Evolutionary conservation across 2,113 vertebrate genomes (phyloP).

Genomic region (Seriola rivoliana): DNA sequence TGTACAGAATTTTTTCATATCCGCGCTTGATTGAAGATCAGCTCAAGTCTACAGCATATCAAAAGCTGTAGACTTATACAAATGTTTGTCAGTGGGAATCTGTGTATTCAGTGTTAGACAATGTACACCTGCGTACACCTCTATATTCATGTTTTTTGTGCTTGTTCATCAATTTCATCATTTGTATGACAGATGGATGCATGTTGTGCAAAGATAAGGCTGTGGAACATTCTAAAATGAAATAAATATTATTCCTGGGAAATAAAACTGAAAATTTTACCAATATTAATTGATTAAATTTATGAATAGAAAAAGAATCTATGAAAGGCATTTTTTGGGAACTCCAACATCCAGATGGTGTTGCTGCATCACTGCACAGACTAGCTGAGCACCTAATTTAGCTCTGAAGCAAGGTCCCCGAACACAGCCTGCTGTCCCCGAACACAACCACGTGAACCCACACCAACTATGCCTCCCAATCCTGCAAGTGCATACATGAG

Average conservation of each 20-base stretch:
- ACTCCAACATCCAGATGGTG: not conserved
- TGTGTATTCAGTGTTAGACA: not conserved
- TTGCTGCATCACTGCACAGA: slow-evolving; percentile 17
- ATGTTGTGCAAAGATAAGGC: not conserved
- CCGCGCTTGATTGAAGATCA: not conserved
- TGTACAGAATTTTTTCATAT: not conserved
- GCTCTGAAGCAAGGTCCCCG: slow-evolving; percentile 9
- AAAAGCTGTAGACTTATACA: not conserved
- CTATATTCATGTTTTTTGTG: not conserved
- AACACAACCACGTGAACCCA: slow-evolving; percentile 19
- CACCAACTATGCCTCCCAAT: not conserved
- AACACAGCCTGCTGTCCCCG: slow-evolving; percentile 23
- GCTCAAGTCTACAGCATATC: not conserved
- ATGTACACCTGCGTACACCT: not conserved
- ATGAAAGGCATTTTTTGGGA: not conserved
- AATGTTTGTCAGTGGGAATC: not conserved
- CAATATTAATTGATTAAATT: not conserved
- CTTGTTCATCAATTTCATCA: not conserved
- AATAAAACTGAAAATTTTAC: not conserved
- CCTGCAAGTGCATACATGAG: slow-evolving; percentile 4
- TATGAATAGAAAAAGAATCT: not conserved
- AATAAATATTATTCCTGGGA: not conserved
- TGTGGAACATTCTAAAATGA: not conserved
- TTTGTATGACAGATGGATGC: not conserved
- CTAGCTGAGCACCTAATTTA: slow-evolving; percentile 7